Evolutionary conservation across 1,140 invertebrate genomes (phyloP).

Genomic region (Orius insidiosus): DNA sequence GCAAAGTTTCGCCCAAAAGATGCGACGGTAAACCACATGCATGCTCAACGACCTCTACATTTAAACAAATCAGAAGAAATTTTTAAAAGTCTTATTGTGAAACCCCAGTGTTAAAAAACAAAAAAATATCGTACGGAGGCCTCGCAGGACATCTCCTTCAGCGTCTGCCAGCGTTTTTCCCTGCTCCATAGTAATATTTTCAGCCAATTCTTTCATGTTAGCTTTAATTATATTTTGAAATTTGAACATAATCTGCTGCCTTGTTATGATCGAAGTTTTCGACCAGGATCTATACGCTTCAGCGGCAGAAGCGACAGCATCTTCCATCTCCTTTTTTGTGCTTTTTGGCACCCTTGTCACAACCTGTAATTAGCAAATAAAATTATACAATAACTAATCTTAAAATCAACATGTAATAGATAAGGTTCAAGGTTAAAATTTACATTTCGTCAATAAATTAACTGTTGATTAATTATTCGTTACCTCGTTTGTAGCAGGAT

Average conservation of each 20-base stretch:
- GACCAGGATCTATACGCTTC: conserved; percentile 75
- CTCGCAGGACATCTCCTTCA: conserved; percentile 93
- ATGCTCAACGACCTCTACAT: conserved; percentile 90
- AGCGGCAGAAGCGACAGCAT: conserved; percentile 72
- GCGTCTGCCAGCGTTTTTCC: conserved; percentile 95
- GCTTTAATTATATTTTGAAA: conserved; percentile 60
- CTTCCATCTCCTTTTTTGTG: conserved; percentile 80
- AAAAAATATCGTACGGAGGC: conserved; percentile 61
- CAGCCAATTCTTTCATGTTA: conserved; percentile 72
- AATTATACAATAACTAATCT: background rate
- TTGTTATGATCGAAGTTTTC: conserved; percentile 75
- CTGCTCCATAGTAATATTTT: conserved; percentile 88
- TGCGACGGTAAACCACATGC: conserved; percentile 83
- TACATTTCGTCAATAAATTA: too few species aligned
- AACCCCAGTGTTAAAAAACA: too few species aligned
- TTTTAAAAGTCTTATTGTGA: background rate
- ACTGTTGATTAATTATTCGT: conserved; percentile 16
- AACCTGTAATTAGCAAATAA: conserved; percentile 30
- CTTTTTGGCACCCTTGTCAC: conserved; percentile 73
- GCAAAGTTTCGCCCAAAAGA: conserved; percentile 80
- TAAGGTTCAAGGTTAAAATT: too few species aligned
- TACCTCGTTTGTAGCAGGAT: conserved; percentile 82
- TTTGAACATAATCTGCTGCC: conserved; percentile 94
- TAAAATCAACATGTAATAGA: background rate
- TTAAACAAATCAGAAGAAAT: background rate